These are phyloP conservation scores for Theristicus caerulescens DNA, from an alignment of 2,113 vertebrate species.

Conservation along the genomic window DNA sequence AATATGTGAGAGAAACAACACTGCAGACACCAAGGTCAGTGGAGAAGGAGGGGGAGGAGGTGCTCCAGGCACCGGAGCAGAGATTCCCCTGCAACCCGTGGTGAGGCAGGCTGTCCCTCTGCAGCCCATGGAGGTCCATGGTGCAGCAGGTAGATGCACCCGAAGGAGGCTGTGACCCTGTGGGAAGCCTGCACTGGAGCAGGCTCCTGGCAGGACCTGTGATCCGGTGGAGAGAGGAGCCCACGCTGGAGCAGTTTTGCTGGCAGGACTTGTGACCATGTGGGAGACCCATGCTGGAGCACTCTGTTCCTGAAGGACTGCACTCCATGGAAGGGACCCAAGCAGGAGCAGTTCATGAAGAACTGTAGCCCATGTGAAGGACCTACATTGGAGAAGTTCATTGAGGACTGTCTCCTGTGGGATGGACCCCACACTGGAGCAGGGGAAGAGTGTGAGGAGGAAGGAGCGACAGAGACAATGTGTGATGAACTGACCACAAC, in stretches of 20 bases:
- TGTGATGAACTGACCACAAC: neutral
- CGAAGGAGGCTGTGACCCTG: neutral
- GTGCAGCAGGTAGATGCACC: neutral
- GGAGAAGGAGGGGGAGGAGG: neutral
- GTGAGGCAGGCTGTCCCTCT: neutral
- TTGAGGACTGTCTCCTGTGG: neutral
- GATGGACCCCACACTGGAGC: neutral
- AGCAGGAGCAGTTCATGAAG: accelerated
- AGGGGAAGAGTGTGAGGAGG: neutral
- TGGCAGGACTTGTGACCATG: neutral
- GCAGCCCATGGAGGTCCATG: no score
- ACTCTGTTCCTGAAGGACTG: neutral
- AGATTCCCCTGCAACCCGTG: neutral
- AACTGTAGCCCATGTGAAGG: neutral
- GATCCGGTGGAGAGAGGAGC: neutral
- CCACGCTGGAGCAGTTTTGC: accelerated
- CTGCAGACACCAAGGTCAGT: neutral
- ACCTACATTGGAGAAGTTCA: neutral
- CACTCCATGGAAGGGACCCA: neutral
- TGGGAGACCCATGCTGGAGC: accelerated
- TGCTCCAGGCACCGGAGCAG: accelerated
- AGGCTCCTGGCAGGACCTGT: neutral
- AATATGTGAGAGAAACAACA: neutral
- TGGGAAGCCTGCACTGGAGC: accelerated
- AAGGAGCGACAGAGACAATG: neutral